These are phyloP conservation scores for Ceyx melanurus DNA, from an alignment of 2,113 vertebrate species.

Conservation along the genomic window DNA sequence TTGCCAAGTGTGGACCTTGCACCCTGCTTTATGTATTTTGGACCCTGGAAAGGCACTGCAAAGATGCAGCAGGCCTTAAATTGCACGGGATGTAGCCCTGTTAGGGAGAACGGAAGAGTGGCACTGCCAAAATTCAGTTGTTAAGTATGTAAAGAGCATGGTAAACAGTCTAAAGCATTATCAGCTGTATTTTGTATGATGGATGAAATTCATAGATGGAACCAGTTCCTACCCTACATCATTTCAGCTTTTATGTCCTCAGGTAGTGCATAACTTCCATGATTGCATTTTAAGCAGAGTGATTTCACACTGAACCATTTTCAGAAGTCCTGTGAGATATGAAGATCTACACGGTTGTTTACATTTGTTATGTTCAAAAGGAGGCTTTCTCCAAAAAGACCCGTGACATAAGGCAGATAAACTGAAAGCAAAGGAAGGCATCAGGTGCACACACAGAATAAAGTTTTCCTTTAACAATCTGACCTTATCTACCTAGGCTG, in stretches of 20 bases:
- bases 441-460: not conserved
- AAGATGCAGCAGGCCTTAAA: not conserved
- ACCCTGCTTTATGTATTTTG: not conserved
- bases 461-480: not conserved
- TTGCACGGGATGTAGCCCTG: not conserved
- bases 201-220: not conserved
- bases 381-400: not conserved
- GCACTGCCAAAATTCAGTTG: not conserved
- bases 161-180: not conserved
- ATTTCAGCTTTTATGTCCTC: not conserved
- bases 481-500: not conserved
- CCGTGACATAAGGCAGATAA: not conserved
- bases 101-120: not conserved
- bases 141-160: not conserved
- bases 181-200: not conserved
- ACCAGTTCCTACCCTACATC: not conserved
- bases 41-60: not conserved
- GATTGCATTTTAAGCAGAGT: not conserved
- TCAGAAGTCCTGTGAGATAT: not conserved
- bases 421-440: not conserved
- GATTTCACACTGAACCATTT: constrained; percentile 15
- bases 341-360: not conserved
- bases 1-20: accelerated
- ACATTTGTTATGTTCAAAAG: not conserved
- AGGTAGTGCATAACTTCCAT: not conserved